Evolutionary conservation across 2,888 invertebrate genomes (phyloP), one percentile per base, ranked within the genome.

Genomic region (Andricus curvator): DNA sequence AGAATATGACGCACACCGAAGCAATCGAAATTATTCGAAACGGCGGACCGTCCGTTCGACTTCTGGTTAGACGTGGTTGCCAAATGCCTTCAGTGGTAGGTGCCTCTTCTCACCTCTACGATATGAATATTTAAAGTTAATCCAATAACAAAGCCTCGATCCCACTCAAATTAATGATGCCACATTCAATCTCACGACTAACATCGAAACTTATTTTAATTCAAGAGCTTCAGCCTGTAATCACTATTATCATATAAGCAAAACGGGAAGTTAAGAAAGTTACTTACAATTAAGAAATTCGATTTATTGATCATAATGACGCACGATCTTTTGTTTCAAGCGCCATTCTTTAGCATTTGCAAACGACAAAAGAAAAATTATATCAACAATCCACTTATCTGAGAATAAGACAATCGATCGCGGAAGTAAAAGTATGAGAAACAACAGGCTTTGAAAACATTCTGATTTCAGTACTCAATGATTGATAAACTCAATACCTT

Each of bases 1-100:
- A 94, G 87, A 95, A 94, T 87, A 96, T 96, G 95, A 96, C 95
- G n/a, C 96, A 96, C 90, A 94, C 95, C 25, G 95, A 96, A 88
- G 96, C 96, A 29, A 96, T 96, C 85, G 94, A 95, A 88, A 94
- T 96, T 83, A 96, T 96, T 86, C 95, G 95, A 87, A 95, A 95
- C 87, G 95, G 95, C 80, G 95, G 95, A 29, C 93, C 94, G 78
- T 93, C 93, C 25, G 95, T 96, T 67, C 93, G 94, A 79, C 92
- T 96, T 64, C 90, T 94, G 82, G 93, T 94, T 78, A 91, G 93
- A 82, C 91, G 93, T 80, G 93, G 93, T 77, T 93, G 93, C 79
- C 93, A 93, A 86, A 92, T 93, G 86, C 93, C 93, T 80, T 92
- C 93, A 86, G 92, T 92, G 91, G 92, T 93, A 91, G 92, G 92